These are phyloP conservation scores for Epicauta chinensis DNA, from an alignment of 1,140 invertebrate species.

Conservation along the genomic window DNA sequence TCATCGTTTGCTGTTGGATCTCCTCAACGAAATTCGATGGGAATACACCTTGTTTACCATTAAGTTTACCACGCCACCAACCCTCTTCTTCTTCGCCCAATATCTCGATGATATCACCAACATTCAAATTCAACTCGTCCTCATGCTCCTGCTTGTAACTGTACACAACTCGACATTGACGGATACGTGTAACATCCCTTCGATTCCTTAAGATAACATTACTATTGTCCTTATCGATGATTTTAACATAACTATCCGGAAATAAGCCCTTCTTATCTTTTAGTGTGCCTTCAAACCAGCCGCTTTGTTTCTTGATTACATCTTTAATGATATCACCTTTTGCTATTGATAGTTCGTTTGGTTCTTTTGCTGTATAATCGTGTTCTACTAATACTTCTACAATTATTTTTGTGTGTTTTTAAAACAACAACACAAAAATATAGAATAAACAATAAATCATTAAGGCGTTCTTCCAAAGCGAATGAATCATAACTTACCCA, in stretches of 20 bases:
- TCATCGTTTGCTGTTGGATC: constrained; percentile 44
- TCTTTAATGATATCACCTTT: constrained; percentile 86
- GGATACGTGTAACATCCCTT: constrained; percentile 41
- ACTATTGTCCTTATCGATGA: constrained; percentile 43
- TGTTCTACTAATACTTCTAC: constrained; percentile 76
- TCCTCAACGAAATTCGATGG: constrained; percentile 90
- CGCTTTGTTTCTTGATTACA: constrained; percentile 77
- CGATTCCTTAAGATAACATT: constrained; percentile 25
- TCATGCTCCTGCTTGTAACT: constrained; percentile 87
- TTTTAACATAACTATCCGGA: constrained; percentile 92
- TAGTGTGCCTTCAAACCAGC: constrained; percentile 96
- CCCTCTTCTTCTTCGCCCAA: constrained; percentile 85
- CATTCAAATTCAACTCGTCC: constrained; percentile 80
- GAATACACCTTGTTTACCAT: constrained; percentile 77
- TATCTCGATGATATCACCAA: constrained; percentile 83
- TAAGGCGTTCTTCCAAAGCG: too few relatives aligned
- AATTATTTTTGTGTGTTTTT: too few relatives aligned
- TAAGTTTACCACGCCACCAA: constrained; percentile 79
- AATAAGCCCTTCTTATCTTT: constrained; percentile 88
- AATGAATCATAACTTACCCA: too few relatives aligned
- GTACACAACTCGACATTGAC: constrained; percentile 77
- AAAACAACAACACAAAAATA: constrained; percentile 20
- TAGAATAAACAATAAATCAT: too few relatives aligned
- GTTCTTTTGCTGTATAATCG: constrained; percentile 72
- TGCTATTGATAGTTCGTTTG: constrained; percentile 76